A percentile compares a stretch with the other conserved stretches of the same genome.
Conservation (phyloP, 2,797 vertebrate species). For the Sebastes flavidus region DNA sequence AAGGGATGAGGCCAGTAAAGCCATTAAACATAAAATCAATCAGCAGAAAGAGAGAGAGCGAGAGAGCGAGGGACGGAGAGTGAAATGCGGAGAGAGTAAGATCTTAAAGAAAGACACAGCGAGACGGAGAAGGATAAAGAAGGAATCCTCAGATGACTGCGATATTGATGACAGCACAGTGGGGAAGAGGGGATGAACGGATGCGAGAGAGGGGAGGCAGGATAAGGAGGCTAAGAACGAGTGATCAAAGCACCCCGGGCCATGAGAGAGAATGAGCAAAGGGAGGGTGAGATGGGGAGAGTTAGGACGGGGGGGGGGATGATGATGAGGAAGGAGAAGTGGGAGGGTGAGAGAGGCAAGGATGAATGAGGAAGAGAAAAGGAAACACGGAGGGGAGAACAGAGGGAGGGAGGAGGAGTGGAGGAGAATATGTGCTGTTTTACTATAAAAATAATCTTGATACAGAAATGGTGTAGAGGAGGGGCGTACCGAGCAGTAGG, state of each 20-base stretch:
- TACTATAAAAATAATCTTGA: constrained; percentile 34
- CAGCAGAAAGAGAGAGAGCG: constrained; percentile 31
- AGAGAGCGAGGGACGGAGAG: constrained; percentile 11
- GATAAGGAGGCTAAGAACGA: constrained; percentile 70
- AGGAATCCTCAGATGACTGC: constrained; percentile 75
- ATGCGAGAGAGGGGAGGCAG: constrained; percentile 54
- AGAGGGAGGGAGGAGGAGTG: neutral
- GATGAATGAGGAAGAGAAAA: constrained; percentile 17
- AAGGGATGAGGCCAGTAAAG: constrained; percentile 67
- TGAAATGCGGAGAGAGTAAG: constrained; percentile 54
- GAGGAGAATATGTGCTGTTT: constrained; percentile 21
- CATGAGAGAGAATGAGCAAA: constrained; percentile 44
- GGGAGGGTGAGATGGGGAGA: constrained; percentile 23
- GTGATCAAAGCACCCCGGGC: constrained; percentile 75
- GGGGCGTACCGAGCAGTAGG: neutral
- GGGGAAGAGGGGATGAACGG: constrained; percentile 67
- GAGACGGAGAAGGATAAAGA: constrained; percentile 68
- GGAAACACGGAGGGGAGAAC: neutral
- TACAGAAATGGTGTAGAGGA: constrained; percentile 13
- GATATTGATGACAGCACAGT: constrained; percentile 80
- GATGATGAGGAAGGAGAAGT: constrained; percentile 12
- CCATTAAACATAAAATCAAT: constrained; percentile 80
- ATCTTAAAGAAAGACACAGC: constrained; percentile 68
- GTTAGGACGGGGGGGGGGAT: neutral
- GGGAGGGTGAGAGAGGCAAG: constrained; percentile 8